Conservation (phyloP, 1,140 invertebrate genomes). For the Micrasema minimum region DNA sequence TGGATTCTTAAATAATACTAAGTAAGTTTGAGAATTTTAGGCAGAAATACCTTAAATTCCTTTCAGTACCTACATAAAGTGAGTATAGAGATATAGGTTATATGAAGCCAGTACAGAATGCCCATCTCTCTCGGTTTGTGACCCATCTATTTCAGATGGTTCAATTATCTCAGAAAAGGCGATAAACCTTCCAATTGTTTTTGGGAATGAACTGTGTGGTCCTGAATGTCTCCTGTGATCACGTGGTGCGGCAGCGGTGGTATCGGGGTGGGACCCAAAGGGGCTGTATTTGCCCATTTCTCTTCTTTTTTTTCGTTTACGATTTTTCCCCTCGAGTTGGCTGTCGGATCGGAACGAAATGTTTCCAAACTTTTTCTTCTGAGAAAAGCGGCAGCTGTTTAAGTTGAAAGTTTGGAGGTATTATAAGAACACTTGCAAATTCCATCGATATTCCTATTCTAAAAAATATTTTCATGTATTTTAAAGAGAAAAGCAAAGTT, state of each 20-base stretch:
- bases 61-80: too few relatives aligned
- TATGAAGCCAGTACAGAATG: too few relatives aligned
- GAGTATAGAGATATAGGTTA: too few relatives aligned
- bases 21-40: too few relatives aligned
- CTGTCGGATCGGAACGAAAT: conserved; percentile 18
- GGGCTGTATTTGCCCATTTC: conserved; percentile 31
- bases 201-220: conserved; percentile 26
- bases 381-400: conserved; percentile 29
- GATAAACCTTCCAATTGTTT: conserved; percentile 52
- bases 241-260: background rate
- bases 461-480: background rate
- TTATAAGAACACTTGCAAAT: background rate
- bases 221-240: conserved; percentile 38
- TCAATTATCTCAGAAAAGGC: conserved; percentile 50
- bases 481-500: background rate
- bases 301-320: conserved; percentile 29
- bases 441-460: background rate
- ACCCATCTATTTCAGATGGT: conserved; percentile 51
- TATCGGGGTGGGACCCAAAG: too few relatives aligned
- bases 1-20: too few relatives aligned
- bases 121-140: too few relatives aligned
- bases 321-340: conserved; percentile 13
- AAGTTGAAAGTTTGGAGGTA: conserved; percentile 21
- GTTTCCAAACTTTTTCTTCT: conserved; percentile 14
- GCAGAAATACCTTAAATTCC: too few relatives aligned